These are phyloP conservation scores for Scylla paramamosain DNA, from an alignment of 1,140 invertebrate genomes.

Conservation along the genomic window DNA sequence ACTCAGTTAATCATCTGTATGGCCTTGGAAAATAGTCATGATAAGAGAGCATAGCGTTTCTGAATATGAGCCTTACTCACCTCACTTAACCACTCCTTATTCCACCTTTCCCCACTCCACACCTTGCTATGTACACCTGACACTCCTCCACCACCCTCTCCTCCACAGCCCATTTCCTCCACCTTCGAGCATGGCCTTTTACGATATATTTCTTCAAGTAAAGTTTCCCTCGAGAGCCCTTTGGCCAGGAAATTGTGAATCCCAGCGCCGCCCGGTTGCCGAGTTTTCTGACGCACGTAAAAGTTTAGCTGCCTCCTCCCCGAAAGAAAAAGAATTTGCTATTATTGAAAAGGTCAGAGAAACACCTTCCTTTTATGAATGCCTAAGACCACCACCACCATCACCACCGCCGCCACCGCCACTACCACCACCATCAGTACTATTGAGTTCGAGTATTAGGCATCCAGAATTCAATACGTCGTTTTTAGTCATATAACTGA, in stretches of 20 bases:
- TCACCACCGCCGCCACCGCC: no score
- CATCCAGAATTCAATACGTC: no score
- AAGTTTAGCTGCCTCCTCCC: not conserved
- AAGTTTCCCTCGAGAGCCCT: slow-evolving; percentile 8
- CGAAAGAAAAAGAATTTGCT: not conserved
- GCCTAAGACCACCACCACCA: no score
- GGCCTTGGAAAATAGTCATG: no score
- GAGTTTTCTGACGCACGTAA: slow-evolving; percentile 21
- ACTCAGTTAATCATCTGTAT: no score
- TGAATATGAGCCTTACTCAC: no score
- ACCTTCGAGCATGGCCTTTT: slow-evolving; percentile 10
- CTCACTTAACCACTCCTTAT: no score
- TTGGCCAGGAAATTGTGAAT: slow-evolving; percentile 13
- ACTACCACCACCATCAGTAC: no score
- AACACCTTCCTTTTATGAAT: no score
- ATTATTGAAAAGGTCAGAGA: not conserved
- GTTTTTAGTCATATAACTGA: no score
- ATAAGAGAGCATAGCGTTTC: no score
- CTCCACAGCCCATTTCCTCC: not conserved
- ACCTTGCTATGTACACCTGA: not conserved
- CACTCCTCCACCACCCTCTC: not conserved
- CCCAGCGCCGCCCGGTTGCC: not conserved
- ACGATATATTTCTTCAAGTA: slow-evolving; percentile 3
- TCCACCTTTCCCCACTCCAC: not conserved
- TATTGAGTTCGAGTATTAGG: no score